Percentiles rank a stretch among this genome's conserved stretches.
These are phyloP conservation scores for Mechanitis mazaeus DNA, from an alignment of 2,888 invertebrate species.

Conservation along the genomic window DNA sequence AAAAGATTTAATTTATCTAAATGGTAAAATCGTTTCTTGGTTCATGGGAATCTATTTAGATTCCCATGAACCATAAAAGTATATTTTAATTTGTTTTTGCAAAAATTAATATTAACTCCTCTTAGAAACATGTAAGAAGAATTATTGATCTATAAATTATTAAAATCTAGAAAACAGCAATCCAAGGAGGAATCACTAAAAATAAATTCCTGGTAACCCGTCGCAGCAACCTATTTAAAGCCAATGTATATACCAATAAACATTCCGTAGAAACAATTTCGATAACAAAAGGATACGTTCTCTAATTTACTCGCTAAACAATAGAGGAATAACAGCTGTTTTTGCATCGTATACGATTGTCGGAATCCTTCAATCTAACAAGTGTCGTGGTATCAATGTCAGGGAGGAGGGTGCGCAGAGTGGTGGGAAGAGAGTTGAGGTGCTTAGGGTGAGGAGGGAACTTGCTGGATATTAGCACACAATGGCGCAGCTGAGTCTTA, in stretches of 20 bases:
- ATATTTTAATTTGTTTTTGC: too few species aligned
- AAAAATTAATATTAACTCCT: too few species aligned
- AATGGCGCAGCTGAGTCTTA: constrained; percentile 31
- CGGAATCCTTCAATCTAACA: constrained; percentile 26
- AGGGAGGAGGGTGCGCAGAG: background rate
- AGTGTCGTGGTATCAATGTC: constrained; percentile 20
- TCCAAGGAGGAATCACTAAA: background rate
- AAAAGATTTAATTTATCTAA: too few species aligned
- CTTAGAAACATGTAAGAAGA: too few species aligned
- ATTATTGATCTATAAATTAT: too few species aligned
- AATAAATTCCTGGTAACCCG: constrained; percentile 1
- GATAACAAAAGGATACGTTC: constrained; percentile 23
- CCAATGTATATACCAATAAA: background rate
- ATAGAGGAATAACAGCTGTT: constrained; percentile 23
- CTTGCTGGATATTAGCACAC: constrained; percentile 33
- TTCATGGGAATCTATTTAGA: too few species aligned
- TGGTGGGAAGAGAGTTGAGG: background rate
- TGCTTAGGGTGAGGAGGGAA: constrained; percentile 1
- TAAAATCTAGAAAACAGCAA: background rate
- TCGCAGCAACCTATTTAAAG: background rate
- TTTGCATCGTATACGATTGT: constrained; percentile 17
- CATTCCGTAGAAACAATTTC: constrained; percentile 21
- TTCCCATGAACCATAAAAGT: too few species aligned
- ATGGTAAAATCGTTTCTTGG: too few species aligned
- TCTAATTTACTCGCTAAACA: constrained; percentile 24